Conservation (phyloP, 2,113 vertebrate species). For the Catagonus wagneri region DNA sequence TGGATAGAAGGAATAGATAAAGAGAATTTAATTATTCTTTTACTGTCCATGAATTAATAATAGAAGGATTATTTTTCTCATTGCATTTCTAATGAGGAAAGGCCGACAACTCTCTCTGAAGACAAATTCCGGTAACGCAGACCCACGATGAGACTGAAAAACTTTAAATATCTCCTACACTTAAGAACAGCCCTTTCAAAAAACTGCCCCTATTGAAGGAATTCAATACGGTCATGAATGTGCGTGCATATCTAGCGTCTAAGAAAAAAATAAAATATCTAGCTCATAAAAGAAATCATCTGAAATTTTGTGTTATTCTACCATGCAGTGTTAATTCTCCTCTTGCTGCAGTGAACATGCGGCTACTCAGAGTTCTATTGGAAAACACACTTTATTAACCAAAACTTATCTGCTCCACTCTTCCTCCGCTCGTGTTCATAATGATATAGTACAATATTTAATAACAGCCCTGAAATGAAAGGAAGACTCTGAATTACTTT, state of each 20-base stretch:
- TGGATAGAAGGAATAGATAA: constrained; percentile 26
- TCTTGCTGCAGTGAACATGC: neutral
- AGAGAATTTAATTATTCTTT: constrained; percentile 62
- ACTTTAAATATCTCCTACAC: neutral
- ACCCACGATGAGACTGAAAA: neutral
- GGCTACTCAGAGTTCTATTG: neutral
- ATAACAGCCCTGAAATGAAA: constrained; percentile 2
- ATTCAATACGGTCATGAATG: neutral
- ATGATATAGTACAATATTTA: neutral
- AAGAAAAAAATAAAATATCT: neutral
- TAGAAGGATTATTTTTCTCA: constrained; percentile 46
- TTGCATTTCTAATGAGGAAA: constrained; percentile 57
- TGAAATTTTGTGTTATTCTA: neutral
- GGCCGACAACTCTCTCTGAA: constrained; percentile 34
- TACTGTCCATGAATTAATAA: constrained; percentile 61
- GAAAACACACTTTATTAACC: neutral
- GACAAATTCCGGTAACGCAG: constrained; percentile 32
- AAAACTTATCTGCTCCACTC: neutral
- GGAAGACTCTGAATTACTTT: constrained; percentile 26
- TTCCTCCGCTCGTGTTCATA: neutral
- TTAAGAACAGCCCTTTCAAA: constrained; percentile 29
- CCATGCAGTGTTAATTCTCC: neutral
- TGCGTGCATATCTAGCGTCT: neutral
- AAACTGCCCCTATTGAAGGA: neutral
- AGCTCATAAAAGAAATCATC: neutral